phyloP scores from a whole-genome alignment of 2,888 invertebrate genomes.

The Limnephilus auricula region DNA sequence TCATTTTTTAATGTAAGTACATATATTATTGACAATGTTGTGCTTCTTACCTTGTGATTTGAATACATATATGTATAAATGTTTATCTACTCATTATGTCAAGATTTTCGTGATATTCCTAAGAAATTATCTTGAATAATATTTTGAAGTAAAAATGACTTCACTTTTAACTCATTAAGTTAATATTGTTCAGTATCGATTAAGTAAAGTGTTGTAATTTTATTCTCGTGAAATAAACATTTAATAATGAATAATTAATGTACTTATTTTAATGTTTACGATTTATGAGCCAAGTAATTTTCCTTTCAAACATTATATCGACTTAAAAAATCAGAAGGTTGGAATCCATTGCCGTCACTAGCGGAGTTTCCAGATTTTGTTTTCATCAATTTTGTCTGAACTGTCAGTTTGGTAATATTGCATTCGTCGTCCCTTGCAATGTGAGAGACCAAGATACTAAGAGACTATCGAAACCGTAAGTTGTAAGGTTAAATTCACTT shows the following conservation, averaged over 20 bases:
- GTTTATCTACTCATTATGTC: not conserved
- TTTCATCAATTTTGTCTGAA: not conserved
- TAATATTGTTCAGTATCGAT: not conserved
- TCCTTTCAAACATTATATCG: not conserved
- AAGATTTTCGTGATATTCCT: slow-evolving; percentile 2
- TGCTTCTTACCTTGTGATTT: not conserved
- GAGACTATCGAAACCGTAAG: too few relatives aligned
- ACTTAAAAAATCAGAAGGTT: too few relatives aligned
- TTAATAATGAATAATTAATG: not conserved
- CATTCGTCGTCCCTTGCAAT: not conserved
- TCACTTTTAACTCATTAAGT: not conserved
- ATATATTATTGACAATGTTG: slow-evolving; percentile 2
- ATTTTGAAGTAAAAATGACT: not conserved
- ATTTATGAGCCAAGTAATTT: not conserved
- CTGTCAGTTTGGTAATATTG: not conserved
- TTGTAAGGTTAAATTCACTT: too few relatives aligned
- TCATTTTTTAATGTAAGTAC: not conserved
- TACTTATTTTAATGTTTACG: not conserved
- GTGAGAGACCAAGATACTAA: not conserved
- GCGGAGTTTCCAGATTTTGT: not conserved
- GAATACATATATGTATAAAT: too few relatives aligned
- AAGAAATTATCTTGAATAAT: not conserved
- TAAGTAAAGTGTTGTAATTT: not conserved
- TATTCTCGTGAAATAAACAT: not conserved
- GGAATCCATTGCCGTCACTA: not conserved